A percentile compares a stretch with the other conserved stretches of the same genome.
These are phyloP conservation scores for Habrosyne pyritoides DNA, from an alignment of 2,888 invertebrate species.

Conservation along the genomic window DNA sequence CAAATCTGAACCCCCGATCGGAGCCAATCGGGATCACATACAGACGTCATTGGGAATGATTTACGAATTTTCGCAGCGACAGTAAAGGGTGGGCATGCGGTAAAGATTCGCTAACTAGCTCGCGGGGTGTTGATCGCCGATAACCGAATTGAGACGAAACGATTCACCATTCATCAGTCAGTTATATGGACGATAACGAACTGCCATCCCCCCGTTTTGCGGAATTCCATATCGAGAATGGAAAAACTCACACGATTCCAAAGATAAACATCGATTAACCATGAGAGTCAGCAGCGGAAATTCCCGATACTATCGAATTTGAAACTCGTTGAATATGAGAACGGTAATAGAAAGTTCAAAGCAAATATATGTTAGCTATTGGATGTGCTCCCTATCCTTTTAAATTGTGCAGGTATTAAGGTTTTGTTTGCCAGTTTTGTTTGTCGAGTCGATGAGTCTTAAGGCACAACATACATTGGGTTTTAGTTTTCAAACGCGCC, in stretches of 20 bases:
- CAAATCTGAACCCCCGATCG: slow-evolving; percentile 60
- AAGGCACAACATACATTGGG: slow-evolving; percentile 80
- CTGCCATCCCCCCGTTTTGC: slow-evolving; percentile 63
- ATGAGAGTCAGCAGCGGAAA: slow-evolving; percentile 16
- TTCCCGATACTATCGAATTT: slow-evolving; percentile 7
- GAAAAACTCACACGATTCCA: slow-evolving; percentile 66
- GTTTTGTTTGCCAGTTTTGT: slow-evolving; percentile 69
- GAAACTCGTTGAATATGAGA: slow-evolving; percentile 3
- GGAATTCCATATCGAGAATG: slow-evolving; percentile 59
- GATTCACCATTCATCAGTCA: slow-evolving; percentile 80
- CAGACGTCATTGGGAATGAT: slow-evolving; percentile 71
- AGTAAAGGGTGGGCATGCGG: slow-evolving; percentile 42
- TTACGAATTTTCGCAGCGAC: slow-evolving; percentile 59
- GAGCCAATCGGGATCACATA: slow-evolving; percentile 60
- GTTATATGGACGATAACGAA: slow-evolving; percentile 73
- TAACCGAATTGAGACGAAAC: slow-evolving; percentile 81
- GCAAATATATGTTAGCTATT: slow-evolving; percentile 54
- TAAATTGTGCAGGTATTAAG: slow-evolving; percentile 78
- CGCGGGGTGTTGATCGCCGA: slow-evolving; percentile 71
- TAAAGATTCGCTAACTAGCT: slow-evolving; percentile 76
- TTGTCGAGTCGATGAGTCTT: slow-evolving; percentile 76
- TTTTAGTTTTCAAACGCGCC: slow-evolving; percentile 82
- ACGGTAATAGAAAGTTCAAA: slow-evolving; percentile 51
- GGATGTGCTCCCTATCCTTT: slow-evolving; percentile 77
- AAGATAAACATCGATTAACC: slow-evolving; percentile 45